A percentile compares a stretch with the other conserved stretches of the same genome.
Evolutionary conservation across 2,113 vertebrate genomes (phyloP).

Genomic region (Lophochroa leadbeateri): DNA sequence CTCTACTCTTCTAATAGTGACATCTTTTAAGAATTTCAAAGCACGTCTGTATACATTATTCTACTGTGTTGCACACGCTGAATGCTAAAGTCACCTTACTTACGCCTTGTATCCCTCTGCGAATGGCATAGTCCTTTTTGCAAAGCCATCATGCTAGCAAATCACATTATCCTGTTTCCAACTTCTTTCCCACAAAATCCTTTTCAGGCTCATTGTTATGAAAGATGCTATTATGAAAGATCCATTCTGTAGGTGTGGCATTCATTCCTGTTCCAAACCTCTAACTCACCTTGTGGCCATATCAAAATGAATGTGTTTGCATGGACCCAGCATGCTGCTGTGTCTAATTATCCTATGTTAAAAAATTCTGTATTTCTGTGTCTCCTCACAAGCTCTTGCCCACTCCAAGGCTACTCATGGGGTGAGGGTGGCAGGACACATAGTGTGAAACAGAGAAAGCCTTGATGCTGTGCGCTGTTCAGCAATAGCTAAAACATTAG

Average conservation of each 20-base stretch:
- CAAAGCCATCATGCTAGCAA: not conserved
- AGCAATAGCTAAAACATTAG: not conserved
- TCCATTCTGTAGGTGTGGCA: not conserved
- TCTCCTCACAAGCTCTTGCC: not conserved
- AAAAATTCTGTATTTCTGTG: not conserved
- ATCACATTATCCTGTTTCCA: not conserved
- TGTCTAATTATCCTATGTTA: not conserved
- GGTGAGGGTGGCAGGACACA: rapidly evolving
- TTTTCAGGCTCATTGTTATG: not conserved
- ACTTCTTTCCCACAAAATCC: not conserved
- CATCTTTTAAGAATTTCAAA: not conserved
- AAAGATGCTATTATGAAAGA: not conserved
- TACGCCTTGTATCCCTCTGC: not conserved
- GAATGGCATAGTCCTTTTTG: not conserved
- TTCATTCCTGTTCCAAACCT: not conserved
- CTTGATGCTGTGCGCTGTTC: not conserved
- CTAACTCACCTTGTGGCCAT: not conserved
- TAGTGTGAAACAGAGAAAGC: not conserved
- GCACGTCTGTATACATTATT: not conserved
- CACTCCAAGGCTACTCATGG: not conserved
- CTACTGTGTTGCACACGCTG: not conserved
- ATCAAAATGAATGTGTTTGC: not conserved
- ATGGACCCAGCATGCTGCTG: not conserved
- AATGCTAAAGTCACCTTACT: not conserved
- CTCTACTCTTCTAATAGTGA: not conserved